phyloP scores from a whole-genome alignment of 2,888 invertebrate species.

The Bellardia bayeri region DNA sequence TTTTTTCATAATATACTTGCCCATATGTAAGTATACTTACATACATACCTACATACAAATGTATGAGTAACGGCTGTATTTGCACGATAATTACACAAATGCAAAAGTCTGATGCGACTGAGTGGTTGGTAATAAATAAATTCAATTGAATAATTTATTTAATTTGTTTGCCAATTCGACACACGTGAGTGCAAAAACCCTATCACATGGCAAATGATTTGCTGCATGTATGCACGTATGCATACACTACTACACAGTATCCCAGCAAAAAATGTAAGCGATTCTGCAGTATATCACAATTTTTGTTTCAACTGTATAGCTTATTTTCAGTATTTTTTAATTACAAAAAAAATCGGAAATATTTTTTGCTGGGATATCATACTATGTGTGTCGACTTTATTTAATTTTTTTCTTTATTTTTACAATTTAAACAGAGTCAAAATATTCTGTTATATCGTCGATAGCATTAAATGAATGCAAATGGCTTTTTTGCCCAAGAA shows the following conservation, averaged over 20 bases:
- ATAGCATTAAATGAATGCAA: slow-evolving; percentile 60
- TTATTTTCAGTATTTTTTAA: no score
- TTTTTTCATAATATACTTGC: background rate
- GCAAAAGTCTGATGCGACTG: slow-evolving; percentile 76
- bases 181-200: slow-evolving; percentile 72
- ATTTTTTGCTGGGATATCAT: no score
- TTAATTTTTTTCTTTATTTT: background rate
- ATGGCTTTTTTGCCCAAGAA: slow-evolving; percentile 17
- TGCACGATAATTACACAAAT: slow-evolving; percentile 80
- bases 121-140: slow-evolving; percentile 81
- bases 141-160: slow-evolving; percentile 83
- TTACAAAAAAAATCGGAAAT: no score
- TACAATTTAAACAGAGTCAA: slow-evolving; percentile 34
- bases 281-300: no score
- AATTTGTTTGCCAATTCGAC: slow-evolving; percentile 79
- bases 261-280: no score
- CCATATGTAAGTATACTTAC: background rate
- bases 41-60: background rate
- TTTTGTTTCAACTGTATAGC: no score
- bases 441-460: slow-evolving; percentile 53
- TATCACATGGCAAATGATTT: slow-evolving; percentile 67
- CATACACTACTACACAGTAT: slow-evolving; percentile 17
- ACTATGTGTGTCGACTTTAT: slow-evolving; percentile 20
- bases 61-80: slow-evolving; percentile 70
- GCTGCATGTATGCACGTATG: slow-evolving; percentile 49